phyloP scores from a whole-genome alignment of 2,113 vertebrate genomes.

The Sialia sialis region DNA sequence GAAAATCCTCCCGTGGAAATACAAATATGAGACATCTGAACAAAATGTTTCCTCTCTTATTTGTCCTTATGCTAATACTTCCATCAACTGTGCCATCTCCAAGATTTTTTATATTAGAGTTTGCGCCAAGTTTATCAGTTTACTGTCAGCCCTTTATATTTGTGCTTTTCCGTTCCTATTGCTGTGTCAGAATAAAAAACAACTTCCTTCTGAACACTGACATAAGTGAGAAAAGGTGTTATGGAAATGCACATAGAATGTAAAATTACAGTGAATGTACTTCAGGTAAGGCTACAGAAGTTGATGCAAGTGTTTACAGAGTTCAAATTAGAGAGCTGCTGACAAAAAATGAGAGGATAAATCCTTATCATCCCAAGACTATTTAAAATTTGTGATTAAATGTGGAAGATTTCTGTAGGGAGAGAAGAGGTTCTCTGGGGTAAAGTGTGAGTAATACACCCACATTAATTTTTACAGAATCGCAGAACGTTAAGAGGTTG shows the following conservation, averaged over 20 bases:
- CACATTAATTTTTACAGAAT: neutral
- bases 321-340: neutral
- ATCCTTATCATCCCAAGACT: neutral
- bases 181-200: neutral
- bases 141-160: neutral
- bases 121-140: neutral
- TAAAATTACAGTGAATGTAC: accelerated
- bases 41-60: neutral
- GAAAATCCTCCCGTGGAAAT: neutral
- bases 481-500: neutral
- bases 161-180: neutral
- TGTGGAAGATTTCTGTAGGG: too few species aligned
- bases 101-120: neutral
- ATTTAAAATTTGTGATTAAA: neutral
- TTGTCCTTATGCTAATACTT: too few species aligned
- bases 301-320: neutral
- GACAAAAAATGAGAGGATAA: neutral
- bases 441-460: neutral
- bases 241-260: accelerated
- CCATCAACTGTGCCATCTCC: neutral
- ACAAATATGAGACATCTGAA: neutral
- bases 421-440: accelerated
- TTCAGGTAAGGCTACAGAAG: neutral
- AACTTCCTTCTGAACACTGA: too few species aligned
- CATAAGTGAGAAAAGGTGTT: neutral